Conservation (phyloP, 2,888 invertebrate genomes). For the Rhagium mordax region DNA sequence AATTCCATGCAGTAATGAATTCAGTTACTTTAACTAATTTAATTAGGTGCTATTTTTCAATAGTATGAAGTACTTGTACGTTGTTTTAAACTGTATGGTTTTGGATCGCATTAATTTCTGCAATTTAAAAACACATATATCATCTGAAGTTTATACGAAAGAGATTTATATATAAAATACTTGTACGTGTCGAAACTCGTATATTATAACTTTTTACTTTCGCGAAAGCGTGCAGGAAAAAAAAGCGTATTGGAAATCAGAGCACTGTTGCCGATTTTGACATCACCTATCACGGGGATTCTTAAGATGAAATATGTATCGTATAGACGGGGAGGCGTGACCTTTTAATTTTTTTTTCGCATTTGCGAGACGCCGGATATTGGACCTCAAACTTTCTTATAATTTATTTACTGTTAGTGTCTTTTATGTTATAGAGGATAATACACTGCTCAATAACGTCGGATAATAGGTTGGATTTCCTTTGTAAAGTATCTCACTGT, state of each 20-base stretch:
- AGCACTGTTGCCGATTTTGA: slow-evolving; percentile 4
- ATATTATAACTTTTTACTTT: slow-evolving; percentile 9
- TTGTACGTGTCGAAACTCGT: background rate
- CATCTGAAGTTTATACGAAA: background rate
- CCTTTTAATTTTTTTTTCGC: background rate
- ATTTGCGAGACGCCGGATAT: background rate
- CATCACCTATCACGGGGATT: slow-evolving; percentile 20
- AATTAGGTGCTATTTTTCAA: too few species aligned
- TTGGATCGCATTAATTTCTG: too few species aligned
- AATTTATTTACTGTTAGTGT: slow-evolving; percentile 2
- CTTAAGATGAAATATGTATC: slow-evolving; percentile 24
- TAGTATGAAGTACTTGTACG: too few species aligned
- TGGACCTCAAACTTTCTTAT: slow-evolving; percentile 3
- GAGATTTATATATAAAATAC: background rate
- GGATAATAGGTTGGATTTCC: background rate
- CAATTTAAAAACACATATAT: background rate
- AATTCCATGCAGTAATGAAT: too few species aligned
- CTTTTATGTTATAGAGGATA: background rate
- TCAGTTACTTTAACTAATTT: too few species aligned
- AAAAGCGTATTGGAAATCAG: slow-evolving; percentile 5
- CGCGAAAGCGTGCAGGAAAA: slow-evolving; percentile 4
- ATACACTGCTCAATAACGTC: background rate
- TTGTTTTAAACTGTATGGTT: too few species aligned
- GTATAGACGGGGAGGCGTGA: background rate
- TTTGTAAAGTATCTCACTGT: background rate